Evolutionary conservation across 2,888 invertebrate genomes (phyloP), one percentile per base, ranked within the genome.

Genomic region (Emmelina monodactyla): DNA sequence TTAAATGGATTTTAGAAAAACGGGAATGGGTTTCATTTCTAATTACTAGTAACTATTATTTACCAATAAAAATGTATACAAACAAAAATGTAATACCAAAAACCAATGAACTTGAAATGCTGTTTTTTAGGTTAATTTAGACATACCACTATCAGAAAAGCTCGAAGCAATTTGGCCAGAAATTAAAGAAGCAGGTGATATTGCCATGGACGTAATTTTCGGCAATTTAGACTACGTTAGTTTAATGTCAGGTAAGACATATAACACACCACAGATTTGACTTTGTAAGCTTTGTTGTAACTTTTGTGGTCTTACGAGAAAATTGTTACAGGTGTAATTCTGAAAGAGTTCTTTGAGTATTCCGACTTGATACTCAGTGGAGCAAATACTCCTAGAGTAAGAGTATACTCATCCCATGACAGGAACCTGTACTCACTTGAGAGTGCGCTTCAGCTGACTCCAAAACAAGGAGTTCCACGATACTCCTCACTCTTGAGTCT

Each of bases 331-430:
- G 58, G 51, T 14, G 47, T 50, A 5, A 44, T 54, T 0, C 37
- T 57, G 2, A 46, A 53, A 16, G 42, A 56, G 15, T 58, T 57
- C 37, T 47, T 50, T 39, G 19, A 16, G 0, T 40, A 41, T 22
- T 50, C 49, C 1, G 43, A 45, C 12, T 34, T 37, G 10, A 22
- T 49, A 1, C 43, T 51, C 2, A 34, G 45, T 2, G 55, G 53
- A 1, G 38, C 39, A 1, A 40, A 44, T 3, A 44, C 47, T 1
- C 48, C 37, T 2, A 41, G 37, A 9, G 37, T 58, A 4, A 45
- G 50, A 10, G 30, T 55, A 3, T 49, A 52, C 35, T 58, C 58
- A 2, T 55, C 50, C 2, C 58, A 58, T 7, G 59, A 59, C 16
- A 5, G 43, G 2, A 58, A 52, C 33, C 55, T 58, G 1, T 55